Percentiles rank a stretch among this genome's conserved stretches.
Conservation (phyloP, 2,797 vertebrate genomes). For the Myotis pilosus region DNA sequence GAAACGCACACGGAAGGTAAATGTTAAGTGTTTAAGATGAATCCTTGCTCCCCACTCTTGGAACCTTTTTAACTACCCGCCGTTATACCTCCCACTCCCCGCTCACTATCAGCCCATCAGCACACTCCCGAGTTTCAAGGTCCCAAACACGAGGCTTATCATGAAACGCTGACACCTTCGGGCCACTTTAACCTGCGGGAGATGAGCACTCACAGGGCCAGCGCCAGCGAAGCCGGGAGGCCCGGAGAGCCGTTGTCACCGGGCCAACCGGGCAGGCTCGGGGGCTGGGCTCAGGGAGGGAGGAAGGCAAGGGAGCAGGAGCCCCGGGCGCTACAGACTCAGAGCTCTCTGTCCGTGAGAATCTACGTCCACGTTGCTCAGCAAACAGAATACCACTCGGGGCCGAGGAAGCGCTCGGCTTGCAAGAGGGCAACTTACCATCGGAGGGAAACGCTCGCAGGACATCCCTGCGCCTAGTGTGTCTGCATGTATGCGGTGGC, state of each 20-base stretch:
- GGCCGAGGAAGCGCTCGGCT: neutral
- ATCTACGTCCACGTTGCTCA: neutral
- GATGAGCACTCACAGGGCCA: neutral
- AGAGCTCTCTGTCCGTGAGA: neutral
- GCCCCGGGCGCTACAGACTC: neutral
- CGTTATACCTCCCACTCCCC: neutral
- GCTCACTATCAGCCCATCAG: neutral
- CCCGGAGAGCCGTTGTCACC: accelerated
- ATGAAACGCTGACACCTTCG: constrained; percentile 69
- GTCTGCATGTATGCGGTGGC: neutral
- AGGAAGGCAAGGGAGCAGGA: neutral
- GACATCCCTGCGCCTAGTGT: neutral
- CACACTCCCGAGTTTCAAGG: constrained; percentile 79
- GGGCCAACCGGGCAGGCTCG: accelerated
- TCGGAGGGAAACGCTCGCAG: neutral
- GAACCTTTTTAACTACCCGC: neutral
- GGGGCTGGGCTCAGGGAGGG: neutral
- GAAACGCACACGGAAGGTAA: neutral
- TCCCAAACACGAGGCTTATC: constrained; percentile 81
- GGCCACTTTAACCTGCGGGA: constrained; percentile 38
- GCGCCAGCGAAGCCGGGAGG: neutral
- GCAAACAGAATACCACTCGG: neutral
- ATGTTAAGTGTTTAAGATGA: neutral
- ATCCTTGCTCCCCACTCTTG: neutral
- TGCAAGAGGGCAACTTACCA: constrained; percentile 37